Evolutionary conservation across 1,140 invertebrate species (phyloP).

Genomic region (Mactra quadrangularis): DNA sequence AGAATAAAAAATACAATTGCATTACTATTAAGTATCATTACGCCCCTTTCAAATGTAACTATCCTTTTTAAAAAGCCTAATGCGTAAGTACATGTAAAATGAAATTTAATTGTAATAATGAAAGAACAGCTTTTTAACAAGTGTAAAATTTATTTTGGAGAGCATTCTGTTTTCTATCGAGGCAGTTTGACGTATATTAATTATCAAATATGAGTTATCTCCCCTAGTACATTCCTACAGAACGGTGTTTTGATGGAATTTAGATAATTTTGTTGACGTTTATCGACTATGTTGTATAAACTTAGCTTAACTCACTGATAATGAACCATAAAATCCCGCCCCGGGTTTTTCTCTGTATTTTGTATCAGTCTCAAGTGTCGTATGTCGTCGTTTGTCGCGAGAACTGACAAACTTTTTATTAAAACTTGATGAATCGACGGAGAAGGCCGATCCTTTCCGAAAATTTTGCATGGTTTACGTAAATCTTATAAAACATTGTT

Average conservation of each 20-base stretch:
- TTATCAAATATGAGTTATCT: neutral
- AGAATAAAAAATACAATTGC: too few relatives aligned
- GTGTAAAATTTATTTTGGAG: too few relatives aligned
- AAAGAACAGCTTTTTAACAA: too few relatives aligned
- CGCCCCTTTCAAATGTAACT: too few relatives aligned
- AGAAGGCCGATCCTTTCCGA: neutral
- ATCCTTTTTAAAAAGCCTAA: too few relatives aligned
- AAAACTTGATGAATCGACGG: too few relatives aligned
- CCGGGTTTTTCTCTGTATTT: conserved; percentile 38
- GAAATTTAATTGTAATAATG: too few relatives aligned
- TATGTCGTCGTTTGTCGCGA: conserved; percentile 41
- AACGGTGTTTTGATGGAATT: conserved; percentile 35
- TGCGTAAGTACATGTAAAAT: too few relatives aligned
- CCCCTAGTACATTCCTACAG: conserved; percentile 26
- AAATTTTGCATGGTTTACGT: neutral
- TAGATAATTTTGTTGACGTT: conserved; percentile 58
- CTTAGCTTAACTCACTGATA: conserved; percentile 46
- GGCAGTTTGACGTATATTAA: too few relatives aligned
- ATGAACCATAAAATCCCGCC: conserved; percentile 48
- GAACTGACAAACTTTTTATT: conserved; percentile 26
- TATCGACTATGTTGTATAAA: conserved; percentile 38
- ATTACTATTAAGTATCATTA: too few relatives aligned
- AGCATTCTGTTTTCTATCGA: too few relatives aligned
- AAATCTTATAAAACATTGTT: too few relatives aligned
- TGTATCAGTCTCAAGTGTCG: conserved; percentile 13